Evolutionary conservation across 2,888 invertebrate genomes (phyloP).

Genomic region (Branchellion lobata): DNA sequence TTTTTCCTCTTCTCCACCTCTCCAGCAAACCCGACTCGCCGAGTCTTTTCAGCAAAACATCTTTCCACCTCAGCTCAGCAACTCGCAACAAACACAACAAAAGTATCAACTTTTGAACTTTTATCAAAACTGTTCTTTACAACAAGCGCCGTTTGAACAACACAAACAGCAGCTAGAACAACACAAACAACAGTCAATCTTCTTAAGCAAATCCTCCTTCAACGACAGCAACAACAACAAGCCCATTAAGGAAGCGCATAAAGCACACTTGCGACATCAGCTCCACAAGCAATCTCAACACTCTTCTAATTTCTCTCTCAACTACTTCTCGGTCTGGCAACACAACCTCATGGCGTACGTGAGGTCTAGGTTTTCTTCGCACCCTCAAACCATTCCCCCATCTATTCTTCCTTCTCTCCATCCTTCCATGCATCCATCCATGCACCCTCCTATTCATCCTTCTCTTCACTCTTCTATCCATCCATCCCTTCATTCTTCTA

Average conservation of each 20-base stretch:
- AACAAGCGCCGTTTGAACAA: no score
- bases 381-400: background rate
- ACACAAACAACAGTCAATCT: no score
- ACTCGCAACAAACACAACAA: no score
- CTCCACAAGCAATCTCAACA: background rate
- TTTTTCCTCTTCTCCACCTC: no score
- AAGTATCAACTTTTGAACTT: no score
- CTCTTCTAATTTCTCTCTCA: background rate
- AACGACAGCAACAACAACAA: background rate
- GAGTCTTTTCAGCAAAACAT: background rate
- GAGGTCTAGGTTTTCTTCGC: background rate
- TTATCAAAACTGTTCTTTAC: no score
- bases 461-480: background rate
- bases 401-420: background rate
- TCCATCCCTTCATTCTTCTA: background rate
- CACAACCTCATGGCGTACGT: slow-evolving; percentile 26
- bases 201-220: no score
- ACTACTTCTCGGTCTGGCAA: slow-evolving; percentile 29
- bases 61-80: background rate
- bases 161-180: no score
- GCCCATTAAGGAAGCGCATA: background rate
- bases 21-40: no score
- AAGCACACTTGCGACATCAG: background rate
- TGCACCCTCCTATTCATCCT: background rate
- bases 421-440: background rate